Percentiles rank a stretch among this genome's conserved stretches.
Conservation (phyloP, 2,888 invertebrate species). For the Notocelia uddmanniana region DNA sequence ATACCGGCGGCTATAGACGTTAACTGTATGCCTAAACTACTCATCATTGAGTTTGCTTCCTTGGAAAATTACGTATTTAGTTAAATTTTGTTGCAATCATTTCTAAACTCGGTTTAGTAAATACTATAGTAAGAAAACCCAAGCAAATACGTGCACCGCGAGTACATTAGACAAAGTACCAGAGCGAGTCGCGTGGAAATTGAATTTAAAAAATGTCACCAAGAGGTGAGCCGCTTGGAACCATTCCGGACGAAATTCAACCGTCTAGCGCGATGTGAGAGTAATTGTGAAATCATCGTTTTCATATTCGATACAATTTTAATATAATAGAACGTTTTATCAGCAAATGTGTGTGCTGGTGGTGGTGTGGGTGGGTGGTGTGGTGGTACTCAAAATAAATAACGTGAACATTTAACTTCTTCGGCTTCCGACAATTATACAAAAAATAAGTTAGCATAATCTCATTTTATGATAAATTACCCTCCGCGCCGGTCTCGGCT, state of each 20-base stretch:
- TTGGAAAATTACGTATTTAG: too few species aligned
- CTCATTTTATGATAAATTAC: conserved; percentile 64
- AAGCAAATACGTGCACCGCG: conserved; percentile 31
- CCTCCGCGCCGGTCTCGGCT: conserved; percentile 54
- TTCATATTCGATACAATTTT: too few species aligned
- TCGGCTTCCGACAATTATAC: conserved; percentile 41
- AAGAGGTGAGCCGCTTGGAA: conserved; percentile 45
- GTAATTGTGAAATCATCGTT: conserved; percentile 11
- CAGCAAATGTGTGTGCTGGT: too few species aligned
- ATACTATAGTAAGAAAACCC: conserved; percentile 17
- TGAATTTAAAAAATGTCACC: conserved; percentile 52
- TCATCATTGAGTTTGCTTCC: too few species aligned
- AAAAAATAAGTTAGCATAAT: conserved; percentile 53
- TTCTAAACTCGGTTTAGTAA: background rate
- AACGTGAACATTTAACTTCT: conserved; percentile 41
- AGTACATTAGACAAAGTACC: conserved; percentile 51
- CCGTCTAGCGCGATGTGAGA: background rate
- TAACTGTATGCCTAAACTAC: too few species aligned
- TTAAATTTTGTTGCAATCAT: background rate
- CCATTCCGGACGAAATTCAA: conserved; percentile 49
- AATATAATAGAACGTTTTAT: too few species aligned
- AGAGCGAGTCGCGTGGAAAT: conserved; percentile 48
- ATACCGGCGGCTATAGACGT: too few species aligned
- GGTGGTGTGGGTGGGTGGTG: too few species aligned
- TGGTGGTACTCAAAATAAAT: conserved; percentile 24